A percentile compares a stretch with the other conserved stretches of the same genome.
These are phyloP conservation scores for Tenthredo scrophulariae DNA, from an alignment of 2,888 invertebrate genomes.

Conservation along the genomic window DNA sequence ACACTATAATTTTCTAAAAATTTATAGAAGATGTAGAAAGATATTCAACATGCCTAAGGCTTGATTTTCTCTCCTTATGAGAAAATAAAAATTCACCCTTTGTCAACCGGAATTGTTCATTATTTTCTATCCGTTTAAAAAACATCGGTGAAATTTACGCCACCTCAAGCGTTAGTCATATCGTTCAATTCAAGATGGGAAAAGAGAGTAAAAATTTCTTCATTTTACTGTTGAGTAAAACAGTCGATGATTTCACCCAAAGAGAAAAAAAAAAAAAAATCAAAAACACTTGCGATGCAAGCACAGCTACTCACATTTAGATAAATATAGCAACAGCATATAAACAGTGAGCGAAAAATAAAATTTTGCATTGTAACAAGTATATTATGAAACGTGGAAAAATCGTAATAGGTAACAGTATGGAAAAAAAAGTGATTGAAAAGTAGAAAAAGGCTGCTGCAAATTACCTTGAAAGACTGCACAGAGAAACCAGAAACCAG, in stretches of 20 bases:
- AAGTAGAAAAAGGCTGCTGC: conserved; percentile 68
- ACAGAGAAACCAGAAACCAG: conserved; percentile 76
- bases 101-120: neutral
- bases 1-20: neutral
- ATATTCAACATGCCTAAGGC: neutral
- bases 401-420: conserved; percentile 3
- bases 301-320: conserved; percentile 40
- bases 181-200: neutral
- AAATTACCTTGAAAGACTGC: conserved; percentile 78
- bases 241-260: no score
- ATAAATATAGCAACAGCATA: conserved; percentile 47
- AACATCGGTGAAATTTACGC: neutral
- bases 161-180: conserved; percentile 22
- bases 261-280: neutral
- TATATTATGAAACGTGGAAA: conserved; percentile 10
- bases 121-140: neutral
- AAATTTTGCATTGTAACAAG: conserved; percentile 19
- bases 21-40: neutral
- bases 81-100: neutral
- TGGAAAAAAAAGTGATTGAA: conserved; percentile 53
- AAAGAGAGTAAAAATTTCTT: neutral
- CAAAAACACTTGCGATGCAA: conserved; percentile 32
- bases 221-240: neutral
- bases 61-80: neutral
- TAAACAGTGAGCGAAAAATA: conserved; percentile 50